These are phyloP conservation scores for Lasioglossum figueresi DNA, from an alignment of 2,888 invertebrate genomes.

Conservation along the genomic window DNA sequence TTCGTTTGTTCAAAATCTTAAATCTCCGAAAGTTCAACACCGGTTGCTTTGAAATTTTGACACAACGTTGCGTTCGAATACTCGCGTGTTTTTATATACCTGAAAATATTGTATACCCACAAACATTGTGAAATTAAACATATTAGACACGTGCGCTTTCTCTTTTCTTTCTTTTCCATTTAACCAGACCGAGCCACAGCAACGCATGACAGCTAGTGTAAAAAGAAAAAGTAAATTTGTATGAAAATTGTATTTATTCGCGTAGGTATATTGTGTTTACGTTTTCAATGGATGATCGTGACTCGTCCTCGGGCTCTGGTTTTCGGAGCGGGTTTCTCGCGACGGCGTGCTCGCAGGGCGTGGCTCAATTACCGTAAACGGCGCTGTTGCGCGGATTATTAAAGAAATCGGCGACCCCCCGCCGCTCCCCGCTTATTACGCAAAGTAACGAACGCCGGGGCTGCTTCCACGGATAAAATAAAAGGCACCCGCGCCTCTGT, in stretches of 20 bases:
- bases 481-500: slow-evolving; percentile 12
- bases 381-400: slow-evolving; percentile 17
- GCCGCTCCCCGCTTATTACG: slow-evolving; percentile 14
- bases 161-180: too few relatives aligned
- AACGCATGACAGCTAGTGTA: too few relatives aligned
- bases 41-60: too few relatives aligned
- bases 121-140: too few relatives aligned
- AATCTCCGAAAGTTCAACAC: too few relatives aligned
- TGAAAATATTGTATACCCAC: too few relatives aligned
- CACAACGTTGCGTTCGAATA: too few relatives aligned
- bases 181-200: too few relatives aligned
- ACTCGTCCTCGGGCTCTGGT: neutral
- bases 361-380: slow-evolving; percentile 45
- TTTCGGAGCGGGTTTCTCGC: slow-evolving; percentile 7
- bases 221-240: too few relatives aligned
- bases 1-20: too few relatives aligned
- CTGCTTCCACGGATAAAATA: slow-evolving; percentile 15
- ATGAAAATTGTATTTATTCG: neutral
- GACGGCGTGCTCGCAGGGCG: slow-evolving; percentile 25
- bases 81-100: too few relatives aligned
- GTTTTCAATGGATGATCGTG: neutral
- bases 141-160: too few relatives aligned
- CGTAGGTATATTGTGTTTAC: neutral
- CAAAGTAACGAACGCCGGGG: slow-evolving; percentile 12
- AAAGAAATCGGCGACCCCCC: slow-evolving; percentile 26